Percentiles rank a stretch among this genome's conserved stretches.
phyloP scores from a whole-genome alignment of 2,113 vertebrate species.

The Bubo scandiacus region DNA sequence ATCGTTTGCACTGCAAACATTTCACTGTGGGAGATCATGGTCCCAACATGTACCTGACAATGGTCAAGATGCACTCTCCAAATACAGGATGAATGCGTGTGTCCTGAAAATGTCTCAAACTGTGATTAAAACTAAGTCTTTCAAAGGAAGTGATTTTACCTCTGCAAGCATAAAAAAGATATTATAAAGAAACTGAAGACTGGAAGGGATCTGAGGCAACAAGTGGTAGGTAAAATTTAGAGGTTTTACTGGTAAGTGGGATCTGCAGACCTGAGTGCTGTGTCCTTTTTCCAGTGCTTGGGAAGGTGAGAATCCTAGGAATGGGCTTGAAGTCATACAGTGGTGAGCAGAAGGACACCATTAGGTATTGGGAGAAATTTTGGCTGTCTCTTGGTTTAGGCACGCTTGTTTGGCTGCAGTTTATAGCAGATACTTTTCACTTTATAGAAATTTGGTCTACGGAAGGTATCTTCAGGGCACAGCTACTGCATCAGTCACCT shows the following conservation, averaged over 20 bases:
- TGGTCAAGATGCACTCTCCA: too few species aligned
- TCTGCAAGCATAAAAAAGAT: neutral
- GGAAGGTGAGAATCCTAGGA: neutral
- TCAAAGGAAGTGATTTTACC: neutral
- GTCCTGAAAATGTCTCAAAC: neutral
- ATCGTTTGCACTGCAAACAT: neutral
- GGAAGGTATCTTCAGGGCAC: neutral
- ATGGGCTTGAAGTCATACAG: too few species aligned
- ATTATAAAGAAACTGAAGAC: neutral
- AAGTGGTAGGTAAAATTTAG: neutral
- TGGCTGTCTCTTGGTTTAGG: neutral
- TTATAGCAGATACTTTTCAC: neutral
- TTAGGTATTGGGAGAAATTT: neutral
- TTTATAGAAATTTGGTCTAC: neutral
- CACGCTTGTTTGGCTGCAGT: neutral
- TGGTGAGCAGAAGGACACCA: neutral
- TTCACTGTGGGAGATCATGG: neutral
- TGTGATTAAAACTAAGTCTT: accelerated
- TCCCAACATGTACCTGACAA: neutral
- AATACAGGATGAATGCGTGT: neutral
- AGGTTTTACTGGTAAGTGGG: neutral
- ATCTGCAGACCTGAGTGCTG: neutral
- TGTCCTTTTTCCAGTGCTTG: neutral
- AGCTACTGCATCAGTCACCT: neutral
- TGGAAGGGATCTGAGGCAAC: neutral